Evolutionary conservation across 2,888 invertebrate species (phyloP).

Genomic region (Acrobasis repandana): DNA sequence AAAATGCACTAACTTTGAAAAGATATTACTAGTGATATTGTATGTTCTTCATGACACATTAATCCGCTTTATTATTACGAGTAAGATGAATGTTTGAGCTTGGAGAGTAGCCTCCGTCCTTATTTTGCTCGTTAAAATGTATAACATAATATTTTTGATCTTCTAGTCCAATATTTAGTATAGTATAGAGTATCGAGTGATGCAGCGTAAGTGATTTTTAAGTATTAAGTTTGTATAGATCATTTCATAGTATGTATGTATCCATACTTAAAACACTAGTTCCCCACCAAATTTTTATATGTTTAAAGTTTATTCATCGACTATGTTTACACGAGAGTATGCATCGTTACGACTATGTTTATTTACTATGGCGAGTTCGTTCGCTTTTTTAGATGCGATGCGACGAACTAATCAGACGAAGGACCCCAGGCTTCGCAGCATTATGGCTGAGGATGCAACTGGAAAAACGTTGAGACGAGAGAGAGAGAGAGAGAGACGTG

Average conservation of each 20-base stretch:
- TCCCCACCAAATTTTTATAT: slow-evolving; percentile 20
- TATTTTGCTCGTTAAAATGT: slow-evolving; percentile 51
- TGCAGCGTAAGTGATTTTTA: slow-evolving; percentile 38
- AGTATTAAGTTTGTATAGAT: slow-evolving; percentile 42
- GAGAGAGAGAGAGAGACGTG: too few species aligned
- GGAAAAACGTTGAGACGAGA: too few species aligned
- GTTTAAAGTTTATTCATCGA: background rate
- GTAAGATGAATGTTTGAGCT: slow-evolving; percentile 49
- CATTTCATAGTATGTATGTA: slow-evolving; percentile 32
- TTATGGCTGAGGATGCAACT: too few species aligned
- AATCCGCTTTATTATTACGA: slow-evolving; percentile 19
- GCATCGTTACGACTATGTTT: too few species aligned
- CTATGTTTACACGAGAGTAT: background rate
- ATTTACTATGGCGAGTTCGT: background rate
- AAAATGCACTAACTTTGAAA: slow-evolving; percentile 32
- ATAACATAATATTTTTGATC: slow-evolving; percentile 49
- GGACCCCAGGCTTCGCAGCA: too few species aligned
- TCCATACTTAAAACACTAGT: slow-evolving; percentile 20
- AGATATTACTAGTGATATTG: slow-evolving; percentile 23
- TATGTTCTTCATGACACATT: slow-evolving; percentile 25
- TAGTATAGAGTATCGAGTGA: slow-evolving; percentile 40
- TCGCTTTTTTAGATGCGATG: too few species aligned
- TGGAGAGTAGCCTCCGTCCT: slow-evolving; percentile 59
- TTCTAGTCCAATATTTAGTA: slow-evolving; percentile 70
- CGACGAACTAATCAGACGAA: background rate